Percentiles rank a stretch among this genome's conserved stretches.
phyloP scores from a whole-genome alignment of 2,888 invertebrate species.

The Aphelenchoides bicaudatus region DNA sequence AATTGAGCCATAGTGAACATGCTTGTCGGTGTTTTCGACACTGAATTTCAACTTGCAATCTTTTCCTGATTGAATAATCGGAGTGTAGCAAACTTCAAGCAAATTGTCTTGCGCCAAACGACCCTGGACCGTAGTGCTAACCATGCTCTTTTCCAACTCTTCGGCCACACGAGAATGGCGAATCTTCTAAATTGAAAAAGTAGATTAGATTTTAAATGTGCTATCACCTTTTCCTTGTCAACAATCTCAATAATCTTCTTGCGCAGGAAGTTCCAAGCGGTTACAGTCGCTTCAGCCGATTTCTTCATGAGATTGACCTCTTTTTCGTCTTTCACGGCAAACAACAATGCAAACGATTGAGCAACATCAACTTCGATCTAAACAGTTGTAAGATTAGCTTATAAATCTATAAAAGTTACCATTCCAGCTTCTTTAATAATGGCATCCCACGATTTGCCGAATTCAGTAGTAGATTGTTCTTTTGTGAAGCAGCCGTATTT shows the following conservation, averaged over 20 bases:
- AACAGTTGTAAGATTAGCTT: conserved; percentile 11
- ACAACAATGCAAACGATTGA: conserved; percentile 76
- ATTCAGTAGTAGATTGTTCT: conserved; percentile 75
- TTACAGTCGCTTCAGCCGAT: conserved; percentile 85
- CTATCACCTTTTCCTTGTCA: conserved; percentile 76
- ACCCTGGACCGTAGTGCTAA: conserved; percentile 92
- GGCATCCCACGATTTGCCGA: conserved; percentile 84
- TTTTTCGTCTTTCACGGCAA: conserved; percentile 88
- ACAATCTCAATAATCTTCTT: conserved; percentile 98
- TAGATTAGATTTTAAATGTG: conserved; percentile 19
- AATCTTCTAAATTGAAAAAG: conserved; percentile 73
- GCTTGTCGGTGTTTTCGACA: conserved; percentile 66
- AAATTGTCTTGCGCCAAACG: conserved; percentile 63
- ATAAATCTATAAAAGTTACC: conserved; percentile 48
- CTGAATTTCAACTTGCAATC: conserved; percentile 94
- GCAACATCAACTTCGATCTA: conserved; percentile 71
- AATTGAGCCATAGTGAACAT: conserved; percentile 89
- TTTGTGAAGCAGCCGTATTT: conserved; percentile 83
- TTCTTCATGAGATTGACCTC: conserved; percentile 85
- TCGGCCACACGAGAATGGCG: conserved; percentile 90
- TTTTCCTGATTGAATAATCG: conserved; percentile 98
- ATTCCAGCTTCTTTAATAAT: conserved; percentile 75
- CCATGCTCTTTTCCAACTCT: conserved; percentile 84
- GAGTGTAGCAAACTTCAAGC: conserved; percentile 96
- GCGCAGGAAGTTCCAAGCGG: conserved; percentile 89